Evolutionary conservation across 2,797 vertebrate genomes (phyloP).

Genomic region (Enteromius trimaculatus): DNA sequence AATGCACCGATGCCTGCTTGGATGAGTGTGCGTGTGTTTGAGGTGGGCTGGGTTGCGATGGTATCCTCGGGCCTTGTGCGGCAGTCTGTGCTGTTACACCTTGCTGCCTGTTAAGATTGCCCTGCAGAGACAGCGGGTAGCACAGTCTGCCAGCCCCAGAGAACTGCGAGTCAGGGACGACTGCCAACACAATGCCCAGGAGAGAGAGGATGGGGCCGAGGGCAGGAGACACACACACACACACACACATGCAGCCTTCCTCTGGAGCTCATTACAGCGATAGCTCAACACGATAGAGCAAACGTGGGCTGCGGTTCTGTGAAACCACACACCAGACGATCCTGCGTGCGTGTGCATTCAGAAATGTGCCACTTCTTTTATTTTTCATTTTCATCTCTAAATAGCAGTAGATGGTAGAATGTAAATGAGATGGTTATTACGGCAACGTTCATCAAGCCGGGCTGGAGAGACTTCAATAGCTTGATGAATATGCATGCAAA

Average conservation of each 20-base stretch:
- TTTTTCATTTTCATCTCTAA: constrained; percentile 74
- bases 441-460: constrained; percentile 93
- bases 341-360: constrained; percentile 34
- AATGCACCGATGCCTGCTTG: constrained; percentile 44
- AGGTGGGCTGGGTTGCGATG: constrained; percentile 65
- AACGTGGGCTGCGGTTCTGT: constrained; percentile 15
- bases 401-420: constrained; percentile 91
- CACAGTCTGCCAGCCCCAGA: constrained; percentile 88
- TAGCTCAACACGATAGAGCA: constrained; percentile 42
- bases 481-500: constrained; percentile 97
- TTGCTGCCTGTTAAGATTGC: constrained; percentile 93
- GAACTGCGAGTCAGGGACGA: constrained; percentile 87
- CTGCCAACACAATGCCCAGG: constrained; percentile 88
- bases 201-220: constrained; percentile 73
- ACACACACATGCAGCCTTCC: constrained; percentile 43
- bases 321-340: constrained; percentile 42
- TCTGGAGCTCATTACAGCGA: constrained; percentile 44
- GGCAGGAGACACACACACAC: constrained; percentile 50
- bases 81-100: constrained; percentile 92
- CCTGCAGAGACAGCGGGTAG: constrained; percentile 86
- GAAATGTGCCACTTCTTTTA: constrained; percentile 56
- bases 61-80: constrained; percentile 83
- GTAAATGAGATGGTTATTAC: constrained; percentile 98
- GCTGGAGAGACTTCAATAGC: constrained; percentile 95
- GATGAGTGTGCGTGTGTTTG: constrained; percentile 38